Base-by-base conservation (phyloP, 53 echinoderm and acorn worm genomes). In the Hippasteria phrygiana region DNA sequence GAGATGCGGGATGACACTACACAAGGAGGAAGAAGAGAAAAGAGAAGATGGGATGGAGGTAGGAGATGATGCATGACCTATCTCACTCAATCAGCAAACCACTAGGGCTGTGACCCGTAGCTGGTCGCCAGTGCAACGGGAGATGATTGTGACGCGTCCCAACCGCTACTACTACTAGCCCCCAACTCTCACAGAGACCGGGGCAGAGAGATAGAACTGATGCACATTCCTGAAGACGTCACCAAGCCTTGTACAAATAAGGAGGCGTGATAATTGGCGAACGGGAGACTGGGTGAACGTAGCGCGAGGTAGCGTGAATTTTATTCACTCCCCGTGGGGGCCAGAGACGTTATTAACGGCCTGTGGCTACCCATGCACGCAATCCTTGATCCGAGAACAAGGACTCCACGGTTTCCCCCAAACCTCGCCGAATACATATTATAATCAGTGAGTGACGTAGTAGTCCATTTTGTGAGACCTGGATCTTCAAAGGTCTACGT, bases 191-290 rank as follows among this genome's bases (percentile, higher is more conserved):
- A 26, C 59, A 59, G 17, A 54, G 59, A 59, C 17, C n/a, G 22
- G 26, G 22, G 26, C 22, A 22, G 22, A 59, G 59, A 59, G 59
- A 59, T 26, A 74, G 47, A 9, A 27, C 42, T 74, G 74, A 46
- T 45, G 53, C 77, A 43, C 77, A 77, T 77, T 77, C 77, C 55
- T 54, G 14, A 17, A 22, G 55, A 54, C 53, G 77, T 54, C 77
- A 55, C 37, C 77, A 77, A 54, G 36, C 53, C 77, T 54, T 77
- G 77, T 77, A 77, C 77, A 77, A 77, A 77, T 77, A 77, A 77
- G 69, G 69, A 67, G 69, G 69, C 37, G 69, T 67, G 69, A 67
- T 67, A 67, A 67, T 67, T 36, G 37, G 48, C 48, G 48, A 67
- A 35, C 69, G 37, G 16, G 22, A 67, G 35, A 33, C 17, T 14